A percentile compares a stretch with the other conserved stretches of the same genome.
These are phyloP conservation scores for Phrynosoma blainvillii DNA, from an alignment of 2,113 vertebrate genomes.

Conservation along the genomic window DNA sequence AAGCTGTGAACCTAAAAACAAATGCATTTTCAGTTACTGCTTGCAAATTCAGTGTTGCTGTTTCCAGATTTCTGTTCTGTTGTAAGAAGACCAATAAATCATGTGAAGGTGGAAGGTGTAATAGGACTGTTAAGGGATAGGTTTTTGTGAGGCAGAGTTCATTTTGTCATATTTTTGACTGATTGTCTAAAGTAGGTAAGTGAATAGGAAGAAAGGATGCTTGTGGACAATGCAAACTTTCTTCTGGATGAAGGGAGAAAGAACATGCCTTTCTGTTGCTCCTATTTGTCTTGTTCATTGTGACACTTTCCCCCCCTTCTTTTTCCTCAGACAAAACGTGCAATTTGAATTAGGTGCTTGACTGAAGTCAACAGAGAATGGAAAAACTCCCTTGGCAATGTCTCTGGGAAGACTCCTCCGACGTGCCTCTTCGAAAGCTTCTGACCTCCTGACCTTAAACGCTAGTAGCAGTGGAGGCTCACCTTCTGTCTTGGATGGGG, in stretches of 20 bases:
- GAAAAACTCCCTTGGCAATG: slow-evolving; percentile 84
- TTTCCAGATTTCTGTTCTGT: background rate
- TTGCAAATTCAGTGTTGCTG: background rate
- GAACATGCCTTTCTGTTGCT: background rate
- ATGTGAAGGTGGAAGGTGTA: background rate
- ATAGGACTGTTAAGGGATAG: background rate
- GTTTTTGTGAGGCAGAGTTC: background rate
- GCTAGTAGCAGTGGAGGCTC: slow-evolving; percentile 65
- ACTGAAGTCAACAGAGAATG: slow-evolving; percentile 84
- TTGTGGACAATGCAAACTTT: background rate
- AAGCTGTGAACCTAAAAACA: background rate
- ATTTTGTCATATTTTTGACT: background rate
- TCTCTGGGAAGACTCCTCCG: slow-evolving; percentile 98
- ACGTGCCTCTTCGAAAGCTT: slow-evolving; percentile 93
- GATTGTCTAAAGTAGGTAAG: background rate
- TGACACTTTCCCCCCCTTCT: background rate
- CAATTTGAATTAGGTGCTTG: slow-evolving; percentile 43
- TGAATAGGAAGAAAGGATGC: background rate
- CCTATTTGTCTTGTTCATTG: background rate
- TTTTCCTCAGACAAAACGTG: slow-evolving; percentile 50
- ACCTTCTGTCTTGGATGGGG: slow-evolving; percentile 83
- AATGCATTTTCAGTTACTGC: background rate
- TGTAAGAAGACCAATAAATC: background rate
- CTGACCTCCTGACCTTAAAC: slow-evolving; percentile 93
- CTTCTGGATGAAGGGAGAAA: background rate